phyloP scores from a whole-genome alignment of 2,113 vertebrate genomes.

The Melanocharis versteri region DNA sequence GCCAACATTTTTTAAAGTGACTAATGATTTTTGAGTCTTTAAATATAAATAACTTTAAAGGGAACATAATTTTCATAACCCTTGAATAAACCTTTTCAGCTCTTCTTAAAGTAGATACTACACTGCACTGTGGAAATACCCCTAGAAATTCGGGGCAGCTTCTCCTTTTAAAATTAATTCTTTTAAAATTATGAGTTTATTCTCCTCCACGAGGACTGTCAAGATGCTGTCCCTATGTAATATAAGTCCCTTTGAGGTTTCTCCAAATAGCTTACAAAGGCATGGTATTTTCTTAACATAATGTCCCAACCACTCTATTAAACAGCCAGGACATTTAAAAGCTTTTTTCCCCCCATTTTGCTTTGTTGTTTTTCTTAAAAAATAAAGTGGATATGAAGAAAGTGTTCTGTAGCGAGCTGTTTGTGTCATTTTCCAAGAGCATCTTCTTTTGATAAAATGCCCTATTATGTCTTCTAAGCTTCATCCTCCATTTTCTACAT shows the following conservation, averaged over 20 bases:
- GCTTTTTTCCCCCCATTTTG: background rate
- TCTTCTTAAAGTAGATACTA: background rate
- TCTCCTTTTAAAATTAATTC: background rate
- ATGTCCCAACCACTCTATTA: background rate
- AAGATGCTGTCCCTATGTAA: background rate
- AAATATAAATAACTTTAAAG: constrained; percentile 11
- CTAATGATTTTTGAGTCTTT: constrained; percentile 36
- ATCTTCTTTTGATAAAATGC: background rate
- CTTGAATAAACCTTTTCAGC: background rate
- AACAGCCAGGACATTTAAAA: background rate
- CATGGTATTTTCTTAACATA: background rate
- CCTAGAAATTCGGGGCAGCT: background rate
- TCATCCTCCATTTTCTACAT: background rate
- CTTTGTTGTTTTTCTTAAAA: background rate
- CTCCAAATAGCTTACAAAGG: background rate
- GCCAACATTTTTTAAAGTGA: constrained; percentile 14
- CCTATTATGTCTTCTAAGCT: background rate
- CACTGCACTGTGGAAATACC: background rate
- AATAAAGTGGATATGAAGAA: background rate
- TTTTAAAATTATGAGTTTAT: background rate
- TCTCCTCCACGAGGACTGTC: background rate
- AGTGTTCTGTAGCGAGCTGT: background rate
- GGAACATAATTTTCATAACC: background rate
- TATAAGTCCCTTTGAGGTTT: background rate
- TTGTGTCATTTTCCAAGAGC: background rate